Evolutionary conservation across 2,797 vertebrate genomes (phyloP), one percentile per base, ranked within the genome.

Genomic region (Acanthis flammea): DNA sequence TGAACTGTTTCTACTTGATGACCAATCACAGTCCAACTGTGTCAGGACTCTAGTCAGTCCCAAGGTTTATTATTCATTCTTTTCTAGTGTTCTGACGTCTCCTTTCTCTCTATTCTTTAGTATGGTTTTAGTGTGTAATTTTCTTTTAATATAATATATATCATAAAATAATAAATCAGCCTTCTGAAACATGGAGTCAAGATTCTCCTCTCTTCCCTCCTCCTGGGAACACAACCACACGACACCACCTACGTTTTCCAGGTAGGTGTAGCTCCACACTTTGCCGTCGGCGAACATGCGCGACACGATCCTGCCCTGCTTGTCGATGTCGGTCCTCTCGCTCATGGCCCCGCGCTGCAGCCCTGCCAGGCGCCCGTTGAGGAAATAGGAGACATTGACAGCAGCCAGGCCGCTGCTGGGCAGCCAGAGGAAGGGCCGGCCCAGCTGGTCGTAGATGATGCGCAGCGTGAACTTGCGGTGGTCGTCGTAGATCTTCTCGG

Each of bases 251-350:
- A 99, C 98, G 86, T 99, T 99, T 97, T 99, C 99, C 17, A 99
- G 98, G 95, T 99, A 99, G 95, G 99, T 99, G 97, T 99, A 99
- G 98, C 99, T 99, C 99, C 99, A 99, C 61, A 99, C 98, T 68
- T 85, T 85, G 28, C 82, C 72, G 19, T 85, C 82, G 33, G 82
- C 54, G 39, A 85, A 99, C 84, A 99, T 98, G 58, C 99, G 99
- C 0, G 99, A 99, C 75, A 99, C 92, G 58, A 99, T 98, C 94
- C 99, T 98, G 62, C 99, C 99, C 82, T 99, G 99, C 45, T 98
- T 97, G 93, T 99, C 99, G 14, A 99, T 99, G 54, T 99, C 99
- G 0, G 98, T 99, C 93, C 98, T 98, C 96, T 99, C 99, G 6
- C 99, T 99, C 99, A 99, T 99, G 96, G 99, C 99, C 1, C 99